Percentiles rank a stretch among this genome's conserved stretches.
Conservation (phyloP, 2,797 vertebrate species). For the Anguilla marmorata region DNA sequence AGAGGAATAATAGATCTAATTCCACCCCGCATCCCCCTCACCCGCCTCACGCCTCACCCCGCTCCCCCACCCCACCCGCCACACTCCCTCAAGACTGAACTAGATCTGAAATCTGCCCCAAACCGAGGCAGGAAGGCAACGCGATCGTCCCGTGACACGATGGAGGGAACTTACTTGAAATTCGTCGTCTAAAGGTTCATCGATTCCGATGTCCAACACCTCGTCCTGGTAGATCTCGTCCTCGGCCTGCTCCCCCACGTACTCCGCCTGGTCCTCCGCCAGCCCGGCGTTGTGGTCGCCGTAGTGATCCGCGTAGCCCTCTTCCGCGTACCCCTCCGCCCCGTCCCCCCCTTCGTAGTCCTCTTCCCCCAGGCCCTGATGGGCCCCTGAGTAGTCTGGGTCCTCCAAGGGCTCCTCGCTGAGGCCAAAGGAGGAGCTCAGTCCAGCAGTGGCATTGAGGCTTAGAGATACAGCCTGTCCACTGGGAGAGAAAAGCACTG, state of each 20-base stretch:
- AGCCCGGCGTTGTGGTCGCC: conserved; percentile 71
- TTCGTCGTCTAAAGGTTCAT: conserved; percentile 88
- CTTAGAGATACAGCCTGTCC: conserved; percentile 75
- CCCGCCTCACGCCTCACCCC: conserved; percentile 43
- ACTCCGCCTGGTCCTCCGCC: conserved; percentile 81
- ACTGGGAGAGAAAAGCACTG: conserved; percentile 60
- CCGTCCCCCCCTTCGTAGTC: conserved; percentile 68
- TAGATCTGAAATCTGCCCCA: conserved; percentile 80
- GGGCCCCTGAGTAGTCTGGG: conserved; percentile 76
- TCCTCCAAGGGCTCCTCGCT: conserved; percentile 72
- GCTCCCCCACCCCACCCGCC: conserved; percentile 37
- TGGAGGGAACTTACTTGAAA: conserved; percentile 86
- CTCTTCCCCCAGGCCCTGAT: conserved; percentile 73
- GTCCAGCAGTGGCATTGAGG: conserved; percentile 76
- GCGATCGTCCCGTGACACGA: conserved; percentile 52
- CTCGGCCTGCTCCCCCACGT: conserved; percentile 75
- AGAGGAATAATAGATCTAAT: conserved; percentile 87
- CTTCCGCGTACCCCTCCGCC: conserved; percentile 59
- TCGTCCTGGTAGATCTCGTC: conserved; percentile 83
- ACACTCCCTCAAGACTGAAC: conserved; percentile 75
- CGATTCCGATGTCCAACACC: conserved; percentile 95
- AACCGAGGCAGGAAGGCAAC: conserved; percentile 61
- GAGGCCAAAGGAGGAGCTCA: conserved; percentile 77
- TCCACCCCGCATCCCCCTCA: conserved; percentile 47
- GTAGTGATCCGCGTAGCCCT: conserved; percentile 75